Conservation (phyloP, 2,888 invertebrate genomes). For the Sarcophaga variegata region DNA sequence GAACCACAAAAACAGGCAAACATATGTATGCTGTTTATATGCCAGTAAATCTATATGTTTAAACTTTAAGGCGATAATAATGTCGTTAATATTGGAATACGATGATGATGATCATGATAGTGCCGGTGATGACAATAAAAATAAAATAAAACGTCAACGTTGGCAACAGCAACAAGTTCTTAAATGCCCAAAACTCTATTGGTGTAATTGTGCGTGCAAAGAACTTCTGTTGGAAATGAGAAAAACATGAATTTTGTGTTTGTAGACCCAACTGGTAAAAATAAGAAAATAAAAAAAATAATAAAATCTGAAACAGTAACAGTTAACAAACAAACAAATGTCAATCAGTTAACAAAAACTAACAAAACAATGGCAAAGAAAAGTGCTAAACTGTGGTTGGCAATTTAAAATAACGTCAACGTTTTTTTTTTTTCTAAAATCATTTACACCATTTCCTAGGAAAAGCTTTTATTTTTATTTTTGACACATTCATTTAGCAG, state of each 20-base stretch:
- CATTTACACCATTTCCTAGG: conserved; percentile 25
- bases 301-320: not conserved
- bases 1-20: not conserved
- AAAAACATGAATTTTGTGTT: conserved; percentile 22
- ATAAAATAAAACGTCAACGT: conserved; percentile 22
- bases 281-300: conserved; percentile 6
- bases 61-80: conserved; percentile 2
- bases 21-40: conserved; percentile 1
- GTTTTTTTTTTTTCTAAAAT: not conserved
- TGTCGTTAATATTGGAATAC: not conserved
- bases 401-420: not conserved
- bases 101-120: conserved; percentile 8
- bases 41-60: not conserved
- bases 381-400: conserved; percentile 1
- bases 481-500: no score
- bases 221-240: conserved; percentile 13
- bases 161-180: conserved; percentile 30
- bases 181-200: conserved; percentile 47
- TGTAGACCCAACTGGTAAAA: not conserved
- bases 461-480: not conserved
- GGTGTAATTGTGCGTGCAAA: conserved; percentile 48
- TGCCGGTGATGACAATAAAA: conserved; percentile 23
- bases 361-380: not conserved
- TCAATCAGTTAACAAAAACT: not conserved
- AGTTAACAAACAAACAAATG: conserved; percentile 8